A percentile compares a stretch with the other conserved stretches of the same genome.
phyloP scores from a whole-genome alignment of 2,888 invertebrate species.

The Scotopteryx bipunctaria region DNA sequence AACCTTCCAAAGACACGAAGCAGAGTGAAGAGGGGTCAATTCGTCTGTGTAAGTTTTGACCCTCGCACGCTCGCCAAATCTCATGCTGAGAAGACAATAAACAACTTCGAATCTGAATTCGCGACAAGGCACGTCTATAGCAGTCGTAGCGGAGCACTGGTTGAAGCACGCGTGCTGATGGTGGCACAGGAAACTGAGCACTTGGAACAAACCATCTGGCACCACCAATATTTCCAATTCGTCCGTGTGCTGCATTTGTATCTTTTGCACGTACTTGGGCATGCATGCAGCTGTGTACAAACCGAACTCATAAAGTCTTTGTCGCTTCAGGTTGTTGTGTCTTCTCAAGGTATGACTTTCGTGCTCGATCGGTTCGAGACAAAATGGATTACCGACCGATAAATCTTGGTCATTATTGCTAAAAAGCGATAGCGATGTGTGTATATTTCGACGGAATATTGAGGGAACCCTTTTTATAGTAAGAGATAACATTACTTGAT shows the following conservation, averaged over 20 bases:
- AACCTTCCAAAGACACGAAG: slow-evolving; percentile 53
- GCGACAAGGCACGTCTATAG: slow-evolving; percentile 70
- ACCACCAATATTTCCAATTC: slow-evolving; percentile 67
- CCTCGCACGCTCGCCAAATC: slow-evolving; percentile 55
- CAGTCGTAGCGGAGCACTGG: slow-evolving; percentile 59
- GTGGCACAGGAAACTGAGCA: slow-evolving; percentile 60
- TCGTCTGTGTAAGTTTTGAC: slow-evolving; percentile 75
- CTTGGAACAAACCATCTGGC: slow-evolving; percentile 65
- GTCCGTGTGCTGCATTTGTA: slow-evolving; percentile 69
- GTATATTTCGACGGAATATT: slow-evolving; percentile 36
- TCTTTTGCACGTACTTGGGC: slow-evolving; percentile 71
- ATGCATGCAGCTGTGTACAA: slow-evolving; percentile 70
- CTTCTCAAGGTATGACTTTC: slow-evolving; percentile 54
- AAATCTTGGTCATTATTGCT: slow-evolving; percentile 19
- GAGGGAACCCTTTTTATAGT: slow-evolving; percentile 32
- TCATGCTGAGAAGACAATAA: slow-evolving; percentile 61
- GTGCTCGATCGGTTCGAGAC: slow-evolving; percentile 55
- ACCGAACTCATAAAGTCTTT: slow-evolving; percentile 69
- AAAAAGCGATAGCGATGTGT: slow-evolving; percentile 18
- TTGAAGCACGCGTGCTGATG: slow-evolving; percentile 72
- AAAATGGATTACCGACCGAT: slow-evolving; percentile 45
- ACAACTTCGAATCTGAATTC: slow-evolving; percentile 66
- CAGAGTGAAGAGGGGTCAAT: slow-evolving; percentile 67
- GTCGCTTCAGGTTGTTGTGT: slow-evolving; percentile 62
- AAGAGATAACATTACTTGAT: slow-evolving; percentile 30